These are phyloP conservation scores for Brachionus rotundiformis DNA, from an alignment of 1,140 invertebrate species.

Conservation along the genomic window DNA sequence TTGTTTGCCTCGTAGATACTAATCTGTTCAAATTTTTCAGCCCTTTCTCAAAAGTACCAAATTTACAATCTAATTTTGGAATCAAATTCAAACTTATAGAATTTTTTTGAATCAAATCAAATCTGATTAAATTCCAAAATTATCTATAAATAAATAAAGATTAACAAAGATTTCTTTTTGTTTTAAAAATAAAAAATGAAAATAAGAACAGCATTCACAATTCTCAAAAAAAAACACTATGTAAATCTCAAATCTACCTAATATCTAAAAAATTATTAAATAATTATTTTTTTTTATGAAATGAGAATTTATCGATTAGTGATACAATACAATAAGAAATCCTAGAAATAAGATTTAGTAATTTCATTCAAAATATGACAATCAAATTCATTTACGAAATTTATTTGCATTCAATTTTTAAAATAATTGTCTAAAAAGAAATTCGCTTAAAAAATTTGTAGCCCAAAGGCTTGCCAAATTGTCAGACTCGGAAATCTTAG, in stretches of 20 bases:
- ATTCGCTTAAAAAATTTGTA: neutral
- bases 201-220: neutral
- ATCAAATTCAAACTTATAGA: too few species aligned
- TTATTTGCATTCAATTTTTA: constrained; percentile 6
- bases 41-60: neutral
- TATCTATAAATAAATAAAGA: neutral
- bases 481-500: constrained; percentile 9
- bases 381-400: neutral
- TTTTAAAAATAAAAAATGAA: neutral
- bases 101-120: too few species aligned
- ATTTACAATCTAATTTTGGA: too few species aligned
- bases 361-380: constrained; percentile 15
- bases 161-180: neutral
- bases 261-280: neutral
- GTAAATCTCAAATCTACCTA: constrained; percentile 5
- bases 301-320: constrained; percentile 17
- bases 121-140: neutral
- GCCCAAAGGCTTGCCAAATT: neutral
- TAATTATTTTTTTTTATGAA: neutral
- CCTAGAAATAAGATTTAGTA: neutral
- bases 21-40: neutral
- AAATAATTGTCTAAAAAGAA: constrained; percentile 17
- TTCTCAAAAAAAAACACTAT: neutral
- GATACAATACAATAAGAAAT: constrained; percentile 24
- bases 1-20: neutral